Base-by-base conservation (phyloP, 2,888 invertebrate genomes). In the Caenorhabditis doughertyi region DNA sequence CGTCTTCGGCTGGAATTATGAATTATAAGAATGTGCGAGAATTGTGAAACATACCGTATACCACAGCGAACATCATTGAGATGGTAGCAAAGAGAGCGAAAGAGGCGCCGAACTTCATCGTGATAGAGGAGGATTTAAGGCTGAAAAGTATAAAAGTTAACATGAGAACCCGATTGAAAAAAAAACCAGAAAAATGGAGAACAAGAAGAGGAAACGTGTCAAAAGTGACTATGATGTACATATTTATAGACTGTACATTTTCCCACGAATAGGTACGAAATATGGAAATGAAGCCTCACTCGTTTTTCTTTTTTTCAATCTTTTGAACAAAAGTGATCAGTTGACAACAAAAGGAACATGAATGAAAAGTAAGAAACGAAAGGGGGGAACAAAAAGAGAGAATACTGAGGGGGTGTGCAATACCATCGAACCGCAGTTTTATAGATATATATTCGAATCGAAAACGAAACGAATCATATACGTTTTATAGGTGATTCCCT, bases 201-300 rank as follows among this genome's bases (percentile, higher is more conserved):
- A 25, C 5, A 62, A 18, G 44, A 44, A 18, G 4, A 23, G 8
- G 3, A 29, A 65, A 21, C 32, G 68, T 42, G 62, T 58, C 51
- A 13, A 47, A 65, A 51, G 23, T 51, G 65, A 65, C 23, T 51
- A 5, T 11, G 51, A 35, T 65, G 51, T 39, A 51, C 16, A 35
- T 16, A n/a, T 68, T 68, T 68, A 68, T 68, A 23, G 56, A 70
- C 56, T 70, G 58, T 32, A 29, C 49, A 51, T n/a, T 9, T 71
- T 71, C 71, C 35, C 71, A 71, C 60, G 71, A 25, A 7, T 55
- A 27, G 55, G 56, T 56, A 71, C 49, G n/a, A 18, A 60, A 70
- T 56, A 70, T 70, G 70, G 70, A 70, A 70, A 70, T 70, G 18
- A 49, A n/a, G 13, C n/a, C 29, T 32, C 55, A 25, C 35, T 32